These are phyloP conservation scores for Apostichopus parvimensis DNA, from an alignment of 35 echinoderm and acorn worm species.

Conservation along the genomic window DNA sequence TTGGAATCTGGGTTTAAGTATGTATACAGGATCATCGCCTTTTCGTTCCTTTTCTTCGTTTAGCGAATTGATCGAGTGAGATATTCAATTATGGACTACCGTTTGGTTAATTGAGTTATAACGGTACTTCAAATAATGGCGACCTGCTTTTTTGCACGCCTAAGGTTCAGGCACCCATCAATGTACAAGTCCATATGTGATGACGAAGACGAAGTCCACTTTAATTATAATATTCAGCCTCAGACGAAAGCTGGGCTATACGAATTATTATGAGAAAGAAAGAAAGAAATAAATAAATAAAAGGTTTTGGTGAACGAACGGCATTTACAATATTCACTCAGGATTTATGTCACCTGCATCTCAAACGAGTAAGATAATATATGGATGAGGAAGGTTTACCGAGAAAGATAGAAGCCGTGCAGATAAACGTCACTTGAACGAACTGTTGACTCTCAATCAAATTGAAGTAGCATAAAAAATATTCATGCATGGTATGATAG, in stretches of 20 bases:
- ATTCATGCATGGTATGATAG: too few species aligned
- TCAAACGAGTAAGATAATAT: too few species aligned
- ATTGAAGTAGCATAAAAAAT: too few species aligned
- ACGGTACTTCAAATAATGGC: constrained; percentile 29
- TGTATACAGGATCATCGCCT: not conserved
- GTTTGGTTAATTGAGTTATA: constrained; percentile 28
- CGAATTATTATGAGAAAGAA: too few species aligned
- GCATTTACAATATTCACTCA: too few species aligned
- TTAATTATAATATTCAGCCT: not conserved
- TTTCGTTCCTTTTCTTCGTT: not conserved
- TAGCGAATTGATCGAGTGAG: not conserved
- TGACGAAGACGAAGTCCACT: not conserved
- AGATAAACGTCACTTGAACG: too few species aligned
- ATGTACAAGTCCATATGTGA: not conserved
- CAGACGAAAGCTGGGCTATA: not conserved
- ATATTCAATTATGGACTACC: constrained; percentile 33
- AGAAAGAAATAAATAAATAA: too few species aligned
- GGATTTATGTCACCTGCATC: too few species aligned
- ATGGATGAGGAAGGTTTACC: too few species aligned
- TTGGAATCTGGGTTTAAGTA: not conserved
- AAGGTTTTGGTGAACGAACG: too few species aligned
- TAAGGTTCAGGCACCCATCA: not conserved
- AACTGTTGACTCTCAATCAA: too few species aligned
- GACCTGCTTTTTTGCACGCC: not conserved
- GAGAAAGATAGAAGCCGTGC: too few species aligned